These are phyloP conservation scores for Drosophila parabipectinata DNA, from an alignment of 1,140 invertebrate species.

Conservation along the genomic window DNA sequence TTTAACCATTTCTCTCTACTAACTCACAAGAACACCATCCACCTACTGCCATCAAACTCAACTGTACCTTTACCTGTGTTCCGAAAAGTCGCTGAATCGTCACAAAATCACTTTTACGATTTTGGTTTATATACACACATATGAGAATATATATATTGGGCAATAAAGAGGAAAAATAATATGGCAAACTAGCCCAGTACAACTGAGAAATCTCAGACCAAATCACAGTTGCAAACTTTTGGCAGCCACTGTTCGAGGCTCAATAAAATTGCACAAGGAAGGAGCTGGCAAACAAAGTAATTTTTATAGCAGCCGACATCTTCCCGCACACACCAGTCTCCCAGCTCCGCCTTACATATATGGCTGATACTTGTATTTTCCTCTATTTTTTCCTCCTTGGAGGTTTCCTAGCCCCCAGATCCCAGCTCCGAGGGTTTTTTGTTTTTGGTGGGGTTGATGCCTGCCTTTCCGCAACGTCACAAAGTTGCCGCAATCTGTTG, in stretches of 20 bases:
- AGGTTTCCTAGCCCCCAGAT: constrained; percentile 31
- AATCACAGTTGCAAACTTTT: constrained; percentile 60
- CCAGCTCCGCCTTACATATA: constrained; percentile 14
- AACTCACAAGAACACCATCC: constrained; percentile 12
- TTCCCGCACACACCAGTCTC: constrained; percentile 19
- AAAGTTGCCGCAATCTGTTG: constrained; percentile 65
- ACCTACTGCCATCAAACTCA: background rate
- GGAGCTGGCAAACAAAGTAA: constrained; percentile 75
- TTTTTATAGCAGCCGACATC: constrained; percentile 65
- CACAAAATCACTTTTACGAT: constrained; percentile 81
- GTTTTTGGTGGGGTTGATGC: constrained; percentile 13
- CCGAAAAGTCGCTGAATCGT: constrained; percentile 71
- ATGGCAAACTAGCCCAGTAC: constrained; percentile 72
- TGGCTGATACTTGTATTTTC: constrained; percentile 46
- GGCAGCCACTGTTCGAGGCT: constrained; percentile 55
- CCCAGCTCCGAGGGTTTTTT: background rate
- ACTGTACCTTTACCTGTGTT: constrained; percentile 37
- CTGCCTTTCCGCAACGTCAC: constrained; percentile 56
- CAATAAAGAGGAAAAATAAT: constrained; percentile 38
- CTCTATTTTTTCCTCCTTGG: constrained; percentile 35
- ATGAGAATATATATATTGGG: constrained; percentile 12
- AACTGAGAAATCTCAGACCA: constrained; percentile 67
- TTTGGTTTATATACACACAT: constrained; percentile 70
- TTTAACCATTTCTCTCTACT: constrained; percentile 25
- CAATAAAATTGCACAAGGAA: constrained; percentile 76